A percentile compares a stretch with the other conserved stretches of the same genome.
Conservation (phyloP, 2,113 vertebrate species). For the Melospiza georgiana region DNA sequence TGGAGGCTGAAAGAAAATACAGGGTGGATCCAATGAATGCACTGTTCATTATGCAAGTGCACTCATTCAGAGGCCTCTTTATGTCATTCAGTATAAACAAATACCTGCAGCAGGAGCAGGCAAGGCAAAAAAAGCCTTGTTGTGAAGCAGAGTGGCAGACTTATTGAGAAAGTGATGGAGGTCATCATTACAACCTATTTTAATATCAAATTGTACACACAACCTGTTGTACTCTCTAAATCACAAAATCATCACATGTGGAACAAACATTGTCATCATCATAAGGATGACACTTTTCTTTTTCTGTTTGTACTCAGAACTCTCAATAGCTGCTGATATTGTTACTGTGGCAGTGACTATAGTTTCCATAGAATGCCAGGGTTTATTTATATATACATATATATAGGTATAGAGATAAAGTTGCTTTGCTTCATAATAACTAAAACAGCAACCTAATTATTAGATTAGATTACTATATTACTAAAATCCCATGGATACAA, state of each 20-base stretch:
- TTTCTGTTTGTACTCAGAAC: neutral
- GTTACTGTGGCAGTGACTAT: neutral
- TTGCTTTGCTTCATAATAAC: neutral
- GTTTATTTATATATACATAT: neutral
- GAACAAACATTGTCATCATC: neutral
- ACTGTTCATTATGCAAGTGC: neutral
- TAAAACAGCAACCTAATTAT: neutral
- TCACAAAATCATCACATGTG: neutral
- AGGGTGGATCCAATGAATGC: neutral
- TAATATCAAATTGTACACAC: neutral
- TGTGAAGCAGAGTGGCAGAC: neutral
- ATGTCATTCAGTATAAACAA: neutral
- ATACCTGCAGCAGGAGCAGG: neutral
- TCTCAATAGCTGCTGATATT: neutral
- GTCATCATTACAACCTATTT: neutral
- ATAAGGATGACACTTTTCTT: neutral
- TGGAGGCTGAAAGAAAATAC: neutral
- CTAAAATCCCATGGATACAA: neutral
- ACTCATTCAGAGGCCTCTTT: neutral
- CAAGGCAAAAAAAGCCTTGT: neutral
- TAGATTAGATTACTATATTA: neutral
- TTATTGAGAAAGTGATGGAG: neutral
- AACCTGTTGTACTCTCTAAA: neutral
- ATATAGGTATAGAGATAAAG: neutral
- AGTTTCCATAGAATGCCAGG: neutral